Conservation (phyloP, 2,888 invertebrate species). For the Pseudococcus viburni region DNA sequence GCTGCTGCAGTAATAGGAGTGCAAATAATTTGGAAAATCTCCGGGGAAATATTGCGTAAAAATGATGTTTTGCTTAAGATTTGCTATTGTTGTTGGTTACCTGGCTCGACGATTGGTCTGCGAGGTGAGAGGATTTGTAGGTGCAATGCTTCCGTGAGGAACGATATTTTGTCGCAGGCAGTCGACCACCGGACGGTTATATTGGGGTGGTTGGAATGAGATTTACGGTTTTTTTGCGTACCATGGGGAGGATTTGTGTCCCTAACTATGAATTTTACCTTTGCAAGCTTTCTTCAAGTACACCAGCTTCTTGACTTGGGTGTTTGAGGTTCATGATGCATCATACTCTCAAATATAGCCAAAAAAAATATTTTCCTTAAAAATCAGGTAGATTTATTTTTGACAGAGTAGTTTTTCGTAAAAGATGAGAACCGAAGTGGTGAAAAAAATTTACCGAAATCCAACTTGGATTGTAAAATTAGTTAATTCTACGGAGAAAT, state of each 20-base stretch:
- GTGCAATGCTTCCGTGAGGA: neutral
- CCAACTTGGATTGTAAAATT: too few species aligned
- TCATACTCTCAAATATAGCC: too few species aligned
- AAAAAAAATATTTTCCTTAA: too few species aligned
- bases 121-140: neutral
- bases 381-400: too few species aligned
- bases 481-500: too few species aligned
- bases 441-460: too few species aligned
- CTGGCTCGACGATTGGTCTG: neutral
- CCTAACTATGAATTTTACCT: too few species aligned
- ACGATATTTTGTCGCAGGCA: neutral
- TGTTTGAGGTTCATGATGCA: too few species aligned
- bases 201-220: neutral
- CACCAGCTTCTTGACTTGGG: too few species aligned
- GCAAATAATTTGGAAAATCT: slow-evolving; percentile 15
- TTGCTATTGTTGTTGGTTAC: neutral
- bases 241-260: neutral
- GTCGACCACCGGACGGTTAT: neutral
- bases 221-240: neutral
- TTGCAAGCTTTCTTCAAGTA: too few species aligned
- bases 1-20: neutral
- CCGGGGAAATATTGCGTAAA: slow-evolving; percentile 31
- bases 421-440: too few species aligned
- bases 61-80: neutral
- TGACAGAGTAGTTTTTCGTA: too few species aligned